Evolutionary conservation across 37 sponge, comb jelly and placozoan genomes (phyloP).

Genomic region (Chondrosia reniformis): DNA sequence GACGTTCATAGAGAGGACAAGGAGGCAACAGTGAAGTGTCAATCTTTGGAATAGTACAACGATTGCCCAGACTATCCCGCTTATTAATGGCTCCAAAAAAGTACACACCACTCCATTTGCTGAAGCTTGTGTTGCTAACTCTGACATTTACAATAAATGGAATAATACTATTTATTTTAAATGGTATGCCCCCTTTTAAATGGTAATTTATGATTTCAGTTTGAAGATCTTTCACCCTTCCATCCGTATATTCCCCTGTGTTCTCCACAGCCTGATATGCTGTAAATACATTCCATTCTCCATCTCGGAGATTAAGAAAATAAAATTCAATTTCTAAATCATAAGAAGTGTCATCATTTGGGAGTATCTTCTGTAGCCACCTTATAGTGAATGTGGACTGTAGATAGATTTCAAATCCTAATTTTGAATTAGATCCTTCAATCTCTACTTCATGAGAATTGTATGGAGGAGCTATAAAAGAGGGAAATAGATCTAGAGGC

Average conservation of each 20-base stretch:
- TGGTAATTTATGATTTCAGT: too few relatives aligned
- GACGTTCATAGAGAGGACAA: neutral
- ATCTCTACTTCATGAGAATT: conserved; percentile 5
- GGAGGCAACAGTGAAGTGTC: neutral
- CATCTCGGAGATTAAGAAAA: neutral
- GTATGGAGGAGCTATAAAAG: conserved; percentile 12
- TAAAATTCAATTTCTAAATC: neutral
- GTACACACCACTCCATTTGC: too few relatives aligned
- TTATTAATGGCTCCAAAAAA: too few relatives aligned
- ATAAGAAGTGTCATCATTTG: neutral
- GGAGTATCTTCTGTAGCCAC: neutral
- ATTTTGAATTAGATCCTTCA: neutral
- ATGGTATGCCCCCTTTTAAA: too few relatives aligned
- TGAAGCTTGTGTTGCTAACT: too few relatives aligned
- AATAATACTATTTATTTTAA: too few relatives aligned
- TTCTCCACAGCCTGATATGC: too few relatives aligned
- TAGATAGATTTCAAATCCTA: neutral
- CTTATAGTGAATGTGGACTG: neutral
- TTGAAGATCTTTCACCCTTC: too few relatives aligned
- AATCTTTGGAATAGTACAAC: neutral
- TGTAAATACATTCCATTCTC: neutral
- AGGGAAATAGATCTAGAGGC: neutral
- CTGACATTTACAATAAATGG: too few relatives aligned
- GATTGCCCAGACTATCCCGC: too few relatives aligned
- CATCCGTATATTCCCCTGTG: too few relatives aligned